A percentile compares a stretch with the other conserved stretches of the same genome.
Conservation (phyloP, 2,888 invertebrate species). For the Pammene aurita region DNA sequence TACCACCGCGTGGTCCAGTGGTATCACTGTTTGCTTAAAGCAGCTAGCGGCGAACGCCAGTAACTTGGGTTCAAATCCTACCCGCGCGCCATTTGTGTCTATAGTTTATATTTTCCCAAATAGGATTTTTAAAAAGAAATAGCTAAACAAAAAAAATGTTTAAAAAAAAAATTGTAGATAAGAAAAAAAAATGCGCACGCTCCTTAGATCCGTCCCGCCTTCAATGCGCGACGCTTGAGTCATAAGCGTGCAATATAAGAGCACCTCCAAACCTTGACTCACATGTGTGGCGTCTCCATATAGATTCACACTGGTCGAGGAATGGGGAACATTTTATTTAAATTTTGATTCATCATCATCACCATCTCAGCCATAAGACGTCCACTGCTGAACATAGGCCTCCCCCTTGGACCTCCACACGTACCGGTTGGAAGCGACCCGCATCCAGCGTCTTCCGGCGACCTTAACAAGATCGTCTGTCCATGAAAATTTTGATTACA, state of each 20-base stretch:
- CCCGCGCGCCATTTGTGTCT: not conserved
- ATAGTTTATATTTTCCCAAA: not conserved
- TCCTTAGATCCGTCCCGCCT: slow-evolving; percentile 51
- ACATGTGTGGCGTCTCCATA: slow-evolving; percentile 8
- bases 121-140: not conserved
- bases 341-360: too few relatives aligned
- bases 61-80: slow-evolving; percentile 27
- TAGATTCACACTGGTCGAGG: slow-evolving; percentile 21
- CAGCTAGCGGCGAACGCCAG: not conserved
- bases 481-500: too few relatives aligned
- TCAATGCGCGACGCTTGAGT: slow-evolving; percentile 50
- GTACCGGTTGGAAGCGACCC: too few relatives aligned
- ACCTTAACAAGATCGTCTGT: too few relatives aligned
- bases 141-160: not conserved
- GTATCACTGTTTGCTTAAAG: not conserved
- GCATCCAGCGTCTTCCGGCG: too few relatives aligned
- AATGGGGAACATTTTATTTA: slow-evolving; percentile 34
- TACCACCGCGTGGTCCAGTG: slow-evolving; percentile 3
- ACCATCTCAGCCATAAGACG: too few relatives aligned
- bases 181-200: slow-evolving; percentile 36
- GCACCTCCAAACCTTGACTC: slow-evolving; percentile 45
- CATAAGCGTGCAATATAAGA: slow-evolving; percentile 50
- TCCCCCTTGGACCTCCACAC: too few relatives aligned
- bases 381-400: too few relatives aligned
- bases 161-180: not conserved